Base-by-base conservation (phyloP, 2,888 invertebrate species). In the Hartigia nigra region DNA sequence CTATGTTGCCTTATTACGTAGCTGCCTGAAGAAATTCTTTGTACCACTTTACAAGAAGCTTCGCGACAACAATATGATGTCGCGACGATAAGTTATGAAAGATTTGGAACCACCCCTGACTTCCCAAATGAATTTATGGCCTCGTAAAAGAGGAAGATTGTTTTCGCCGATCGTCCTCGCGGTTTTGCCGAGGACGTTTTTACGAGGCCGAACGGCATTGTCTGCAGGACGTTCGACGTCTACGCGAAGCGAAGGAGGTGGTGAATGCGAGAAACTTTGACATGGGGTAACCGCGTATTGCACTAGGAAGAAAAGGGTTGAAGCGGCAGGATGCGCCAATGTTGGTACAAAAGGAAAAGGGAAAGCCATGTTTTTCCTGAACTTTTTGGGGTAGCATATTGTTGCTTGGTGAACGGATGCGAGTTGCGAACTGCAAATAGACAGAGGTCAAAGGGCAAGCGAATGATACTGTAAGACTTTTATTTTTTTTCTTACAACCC, bases 111-210 rank as follows among this genome's bases (percentile, higher is more conserved):
- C 69, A 31, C 69, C 69, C 72, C 79, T 83, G 79, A 74, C 78
- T 80, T 84, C 75, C 75, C 81, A 86, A 86, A 88, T 88, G 87
- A 89, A 89, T 89, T 89, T 89, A 89, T 86, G 82, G 83, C 84
- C 83, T 85, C 86, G 87, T 89, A 89, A 88, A 86, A 87, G 81
- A 82, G 23, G 82, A 84, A 87, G 87, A 88, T 88, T 86, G 88
- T 88, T 87, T 86, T 78, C 76, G 69, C 78, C 55, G 82, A 81
- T 83, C 81, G 82, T 82, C 80, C 77, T 81, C 84, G 86, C 82
- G 87, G 88, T 87, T 89, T 87, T 55, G 89, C 82, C 84, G 84
- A 82, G 84, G 88, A 87, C 88, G 85, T 85, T 88, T 88, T 89
- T 88, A 89, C 87, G 89, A 87, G 83, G 82, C 78, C 70, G 80